These are phyloP conservation scores for Cheilinus undulatus DNA, from an alignment of 2,113 vertebrate genomes.

Conservation along the genomic window DNA sequence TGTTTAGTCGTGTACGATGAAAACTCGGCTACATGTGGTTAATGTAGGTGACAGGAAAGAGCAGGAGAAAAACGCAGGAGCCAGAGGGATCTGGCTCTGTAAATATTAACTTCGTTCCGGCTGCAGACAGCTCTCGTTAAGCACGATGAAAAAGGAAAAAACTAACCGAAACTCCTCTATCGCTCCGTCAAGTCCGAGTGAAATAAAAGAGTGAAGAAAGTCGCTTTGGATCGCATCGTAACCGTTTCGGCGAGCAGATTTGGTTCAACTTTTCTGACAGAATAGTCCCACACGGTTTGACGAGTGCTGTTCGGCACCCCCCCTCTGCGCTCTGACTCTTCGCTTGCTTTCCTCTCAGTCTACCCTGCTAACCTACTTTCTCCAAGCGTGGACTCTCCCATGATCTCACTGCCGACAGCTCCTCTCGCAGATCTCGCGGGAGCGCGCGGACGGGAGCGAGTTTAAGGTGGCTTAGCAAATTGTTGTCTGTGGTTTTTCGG, in stretches of 20 bases:
- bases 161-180: constrained; percentile 56
- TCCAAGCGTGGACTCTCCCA: constrained; percentile 85
- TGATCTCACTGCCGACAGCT: constrained; percentile 81
- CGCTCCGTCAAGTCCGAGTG: constrained; percentile 66
- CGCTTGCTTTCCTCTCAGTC: constrained; percentile 79
- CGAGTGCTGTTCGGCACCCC: constrained; percentile 52
- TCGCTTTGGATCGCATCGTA: constrained; percentile 62
- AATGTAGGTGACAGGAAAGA: constrained; percentile 30
- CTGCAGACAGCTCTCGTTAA: constrained; percentile 34
- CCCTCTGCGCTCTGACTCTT: constrained; percentile 57
- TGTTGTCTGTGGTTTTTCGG: background rate
- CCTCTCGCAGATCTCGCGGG: constrained; percentile 69
- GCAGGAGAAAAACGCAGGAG: constrained; percentile 15
- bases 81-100: constrained; percentile 28
- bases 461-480: constrained; percentile 75
- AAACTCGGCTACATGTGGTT: constrained; percentile 74
- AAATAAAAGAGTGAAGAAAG: constrained; percentile 53
- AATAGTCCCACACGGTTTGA: constrained; percentile 66
- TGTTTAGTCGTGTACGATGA: constrained; percentile 8
- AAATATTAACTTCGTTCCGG: constrained; percentile 60
- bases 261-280: constrained; percentile 57
- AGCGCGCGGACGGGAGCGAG: constrained; percentile 71
- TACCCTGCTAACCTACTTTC: constrained; percentile 87
- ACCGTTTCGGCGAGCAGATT: constrained; percentile 27
- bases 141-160: constrained; percentile 17